Base-by-base conservation (phyloP, 2,888 invertebrate species). In the Fragum sueziense region DNA sequence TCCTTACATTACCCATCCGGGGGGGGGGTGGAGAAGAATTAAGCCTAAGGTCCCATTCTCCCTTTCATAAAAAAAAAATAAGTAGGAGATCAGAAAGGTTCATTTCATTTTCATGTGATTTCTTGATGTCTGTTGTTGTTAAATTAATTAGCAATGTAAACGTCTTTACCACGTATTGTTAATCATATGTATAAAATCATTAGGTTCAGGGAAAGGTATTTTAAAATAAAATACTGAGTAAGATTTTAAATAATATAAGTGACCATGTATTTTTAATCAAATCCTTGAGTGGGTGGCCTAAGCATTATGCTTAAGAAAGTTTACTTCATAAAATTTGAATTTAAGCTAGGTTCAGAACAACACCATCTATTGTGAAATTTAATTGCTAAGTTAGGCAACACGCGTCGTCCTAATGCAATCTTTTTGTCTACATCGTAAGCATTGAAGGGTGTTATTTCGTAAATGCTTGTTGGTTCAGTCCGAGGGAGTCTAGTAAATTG, bases 1-100 rank as follows among this genome's bases (percentile, higher is more conserved):
- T 52, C 52, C 52, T 52, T 52, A 52, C 22, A n/a, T 52, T 20
- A 11, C 52, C 22, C 52, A n/a, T n/a, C 7, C n/a, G 20, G 52
- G 52, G n/a, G n/a, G n/a, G n/a, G n/a, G n/a, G n/a, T n/a, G 52
- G 52, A 52, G 52, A 52, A 52, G 52, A 52, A 22, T 52, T 52
- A 52, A 52, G 52, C 52, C 52, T 6, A 37, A 37, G 14, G 37
- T 37, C 37, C 6, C 14, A 14, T 37, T 37, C 14, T 37, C 37
- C 6, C 37, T 14, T 37, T 37, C 37, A 37, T 37, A 37, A 37
- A 37, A 37, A 37, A 37, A 37, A 9, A 14, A n/a, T n/a, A n/a
- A n/a, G n/a, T n/a, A n/a, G n/a, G n/a, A n/a, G n/a, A n/a, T n/a
- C n/a, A n/a, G n/a, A n/a, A n/a, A n/a, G 14, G 37, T 37, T 37